A percentile compares a stretch with the other conserved stretches of the same genome.
These are phyloP conservation scores for Drosophila varians DNA, from an alignment of 1,140 invertebrate species.

Conservation along the genomic window DNA sequence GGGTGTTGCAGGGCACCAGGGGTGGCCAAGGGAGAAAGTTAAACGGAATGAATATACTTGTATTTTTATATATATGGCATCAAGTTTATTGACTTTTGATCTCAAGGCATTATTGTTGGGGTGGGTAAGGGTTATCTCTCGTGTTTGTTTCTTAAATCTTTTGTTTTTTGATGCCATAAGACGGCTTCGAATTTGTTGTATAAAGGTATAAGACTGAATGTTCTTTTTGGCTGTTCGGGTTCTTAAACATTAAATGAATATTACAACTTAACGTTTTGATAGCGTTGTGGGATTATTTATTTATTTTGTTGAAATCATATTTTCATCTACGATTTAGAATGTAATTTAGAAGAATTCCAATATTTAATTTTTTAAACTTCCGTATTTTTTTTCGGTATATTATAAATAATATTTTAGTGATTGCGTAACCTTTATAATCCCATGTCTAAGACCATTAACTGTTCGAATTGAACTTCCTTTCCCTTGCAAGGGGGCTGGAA, in stretches of 20 bases:
- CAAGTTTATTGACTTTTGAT: conserved; percentile 82
- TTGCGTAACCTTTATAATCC: neutral
- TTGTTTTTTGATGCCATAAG: conserved; percentile 7
- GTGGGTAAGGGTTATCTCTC: conserved; percentile 77
- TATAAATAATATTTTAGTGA: neutral
- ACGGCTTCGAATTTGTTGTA: neutral
- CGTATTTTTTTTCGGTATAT: neutral
- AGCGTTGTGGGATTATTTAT: neutral
- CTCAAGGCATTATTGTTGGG: conserved; percentile 80
- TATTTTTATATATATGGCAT: neutral
- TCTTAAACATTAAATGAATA: too few relatives aligned
- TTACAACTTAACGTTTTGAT: too few relatives aligned
- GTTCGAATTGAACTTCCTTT: neutral
- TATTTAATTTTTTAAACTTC: too few relatives aligned
- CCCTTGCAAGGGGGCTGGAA: neutral
- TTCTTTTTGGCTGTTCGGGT: too few relatives aligned
- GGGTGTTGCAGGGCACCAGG: conserved; percentile 24
- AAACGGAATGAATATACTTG: conserved; percentile 19
- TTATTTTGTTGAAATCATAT: neutral
- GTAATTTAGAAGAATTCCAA: too few relatives aligned
- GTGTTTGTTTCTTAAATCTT: neutral
- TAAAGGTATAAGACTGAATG: too few relatives aligned
- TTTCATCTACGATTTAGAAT: too few relatives aligned
- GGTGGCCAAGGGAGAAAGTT: conserved; percentile 61
- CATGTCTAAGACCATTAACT: neutral